These are phyloP conservation scores for Pardalotus punctatus DNA, from an alignment of 2,113 vertebrate species.

Conservation along the genomic window DNA sequence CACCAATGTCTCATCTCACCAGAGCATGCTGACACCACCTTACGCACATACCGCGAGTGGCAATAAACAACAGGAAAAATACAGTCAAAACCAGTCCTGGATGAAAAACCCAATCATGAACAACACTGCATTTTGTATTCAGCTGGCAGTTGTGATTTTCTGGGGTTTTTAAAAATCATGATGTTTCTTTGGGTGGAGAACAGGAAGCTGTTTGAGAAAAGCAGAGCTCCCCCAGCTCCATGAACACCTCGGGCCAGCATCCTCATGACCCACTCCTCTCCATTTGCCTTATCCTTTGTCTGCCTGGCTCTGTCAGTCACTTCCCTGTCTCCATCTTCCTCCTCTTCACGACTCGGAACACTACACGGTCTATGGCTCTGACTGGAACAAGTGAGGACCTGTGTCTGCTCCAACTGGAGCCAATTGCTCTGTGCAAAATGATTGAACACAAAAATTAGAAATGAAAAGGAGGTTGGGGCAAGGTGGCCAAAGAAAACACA, in stretches of 20 bases:
- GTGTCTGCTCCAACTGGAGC: background rate
- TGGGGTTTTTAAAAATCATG: background rate
- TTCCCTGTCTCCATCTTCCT: background rate
- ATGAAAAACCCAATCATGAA: background rate
- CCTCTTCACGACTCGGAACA: background rate
- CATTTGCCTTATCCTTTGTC: background rate
- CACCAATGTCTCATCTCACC: background rate
- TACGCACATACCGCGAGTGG: background rate
- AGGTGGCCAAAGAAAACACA: constrained; percentile 64
- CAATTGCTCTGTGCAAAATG: constrained; percentile 28
- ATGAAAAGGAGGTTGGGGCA: constrained; percentile 11
- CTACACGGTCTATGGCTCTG: fast-evolving
- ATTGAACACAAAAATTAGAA: constrained; percentile 54
- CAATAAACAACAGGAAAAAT: constrained; percentile 19
- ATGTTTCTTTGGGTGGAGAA: background rate
- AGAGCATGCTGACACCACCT: background rate
- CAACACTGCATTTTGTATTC: background rate
- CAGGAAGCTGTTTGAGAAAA: background rate
- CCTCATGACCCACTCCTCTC: background rate
- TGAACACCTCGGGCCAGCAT: fast-evolving
- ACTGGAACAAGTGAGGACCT: constrained; percentile 61
- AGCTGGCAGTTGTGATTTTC: background rate
- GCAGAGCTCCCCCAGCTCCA: background rate
- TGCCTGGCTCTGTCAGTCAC: background rate
- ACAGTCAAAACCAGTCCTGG: background rate